Evolutionary conservation across 2,888 invertebrate species (phyloP).

Genomic region (Tinea pellionella): DNA sequence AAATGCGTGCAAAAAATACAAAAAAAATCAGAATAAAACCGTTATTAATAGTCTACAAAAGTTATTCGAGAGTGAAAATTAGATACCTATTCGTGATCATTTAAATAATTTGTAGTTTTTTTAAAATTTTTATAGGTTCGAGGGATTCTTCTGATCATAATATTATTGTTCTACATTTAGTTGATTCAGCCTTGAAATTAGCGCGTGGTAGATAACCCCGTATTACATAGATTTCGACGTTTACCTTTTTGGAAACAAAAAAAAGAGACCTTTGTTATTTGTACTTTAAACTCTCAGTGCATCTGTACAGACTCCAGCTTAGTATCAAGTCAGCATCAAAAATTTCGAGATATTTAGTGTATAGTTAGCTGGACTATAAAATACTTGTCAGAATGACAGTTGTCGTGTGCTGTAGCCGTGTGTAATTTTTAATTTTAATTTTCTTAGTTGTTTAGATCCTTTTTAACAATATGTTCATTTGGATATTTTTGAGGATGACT

Average conservation of each 20-base stretch:
- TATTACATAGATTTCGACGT: not conserved
- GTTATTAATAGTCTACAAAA: not conserved
- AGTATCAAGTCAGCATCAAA: too few species aligned
- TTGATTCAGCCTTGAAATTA: not conserved
- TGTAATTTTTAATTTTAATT: too few species aligned
- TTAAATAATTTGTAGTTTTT: not conserved
- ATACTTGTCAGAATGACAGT: too few species aligned
- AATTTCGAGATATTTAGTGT: too few species aligned
- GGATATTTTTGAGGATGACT: too few species aligned
- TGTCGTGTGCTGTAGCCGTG: too few species aligned
- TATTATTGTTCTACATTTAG: not conserved
- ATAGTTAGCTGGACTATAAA: too few species aligned
- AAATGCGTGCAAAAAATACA: slow-evolving; percentile 7
- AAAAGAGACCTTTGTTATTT: too few species aligned
- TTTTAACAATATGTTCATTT: too few species aligned
- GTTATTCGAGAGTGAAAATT: not conserved
- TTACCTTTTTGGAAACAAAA: not conserved
- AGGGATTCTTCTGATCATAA: not conserved
- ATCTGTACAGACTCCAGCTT: too few species aligned
- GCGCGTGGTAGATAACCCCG: not conserved
- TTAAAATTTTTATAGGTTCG: not conserved
- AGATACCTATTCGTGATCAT: not conserved
- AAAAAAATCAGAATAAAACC: slow-evolving; percentile 6
- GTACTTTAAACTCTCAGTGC: too few species aligned
- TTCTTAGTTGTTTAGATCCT: too few species aligned